These are phyloP conservation scores for Contarinia nasturtii DNA, from an alignment of 1,140 invertebrate genomes.

Conservation along the genomic window DNA sequence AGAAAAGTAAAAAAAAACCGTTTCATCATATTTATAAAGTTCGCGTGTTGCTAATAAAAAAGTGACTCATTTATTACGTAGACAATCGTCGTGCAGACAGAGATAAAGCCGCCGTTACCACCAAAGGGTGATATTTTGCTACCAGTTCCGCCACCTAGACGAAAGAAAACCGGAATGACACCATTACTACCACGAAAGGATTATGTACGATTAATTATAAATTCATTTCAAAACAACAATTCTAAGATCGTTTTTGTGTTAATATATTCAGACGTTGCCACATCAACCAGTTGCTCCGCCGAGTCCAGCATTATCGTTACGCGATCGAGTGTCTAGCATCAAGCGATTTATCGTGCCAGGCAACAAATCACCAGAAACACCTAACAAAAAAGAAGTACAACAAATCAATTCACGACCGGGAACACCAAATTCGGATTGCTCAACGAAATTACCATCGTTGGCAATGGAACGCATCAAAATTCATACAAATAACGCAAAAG, in stretches of 20 bases:
- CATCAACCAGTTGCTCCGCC: not conserved
- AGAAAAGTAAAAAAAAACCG: conserved; percentile 35
- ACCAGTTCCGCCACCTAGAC: conserved; percentile 66
- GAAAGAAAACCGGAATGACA: conserved; percentile 35
- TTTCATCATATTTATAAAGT: not conserved
- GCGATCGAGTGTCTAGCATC: not conserved
- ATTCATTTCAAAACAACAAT: not conserved
- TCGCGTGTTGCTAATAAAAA: not conserved
- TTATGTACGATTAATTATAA: conserved; percentile 25
- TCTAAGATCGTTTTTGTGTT: not conserved
- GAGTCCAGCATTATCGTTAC: conserved; percentile 2
- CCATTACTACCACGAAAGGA: conserved; percentile 25
- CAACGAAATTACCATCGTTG: conserved; percentile 20
- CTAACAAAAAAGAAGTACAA: conserved; percentile 5
- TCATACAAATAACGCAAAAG: conserved; percentile 20
- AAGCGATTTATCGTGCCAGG: conserved; percentile 8
- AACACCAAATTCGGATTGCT: conserved; percentile 14
- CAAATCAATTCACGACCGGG: conserved; percentile 14
- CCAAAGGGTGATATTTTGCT: conserved; percentile 49
- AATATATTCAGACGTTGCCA: not conserved
- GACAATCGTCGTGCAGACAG: conserved; percentile 12
- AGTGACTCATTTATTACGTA: not conserved
- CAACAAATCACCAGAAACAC: conserved; percentile 20
- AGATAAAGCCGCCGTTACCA: conserved; percentile 51
- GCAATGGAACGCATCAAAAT: conserved; percentile 23